Conservation (phyloP, 2,797 vertebrate genomes). For the Mionectes olivaceus region DNA sequence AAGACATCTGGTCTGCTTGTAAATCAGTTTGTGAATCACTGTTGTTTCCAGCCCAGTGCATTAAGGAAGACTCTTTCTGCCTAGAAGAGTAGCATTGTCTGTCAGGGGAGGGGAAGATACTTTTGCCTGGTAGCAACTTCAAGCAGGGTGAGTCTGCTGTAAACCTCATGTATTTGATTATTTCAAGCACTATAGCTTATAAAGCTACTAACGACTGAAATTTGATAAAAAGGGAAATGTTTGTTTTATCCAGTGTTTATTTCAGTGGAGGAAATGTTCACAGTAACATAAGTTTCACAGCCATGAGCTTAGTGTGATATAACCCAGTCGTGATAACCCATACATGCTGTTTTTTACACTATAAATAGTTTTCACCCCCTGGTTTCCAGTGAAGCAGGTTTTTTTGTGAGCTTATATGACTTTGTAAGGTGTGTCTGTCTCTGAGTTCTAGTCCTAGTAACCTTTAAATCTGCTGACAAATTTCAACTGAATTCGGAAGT, state of each 20-base stretch:
- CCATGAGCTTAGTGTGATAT: background rate
- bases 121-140: background rate
- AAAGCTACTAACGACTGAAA: background rate
- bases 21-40: constrained; percentile 5
- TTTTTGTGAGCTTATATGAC: background rate
- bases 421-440: background rate
- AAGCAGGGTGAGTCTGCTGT: background rate
- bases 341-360: accelerated
- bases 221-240: background rate
- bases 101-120: background rate
- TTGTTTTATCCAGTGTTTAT: background rate
- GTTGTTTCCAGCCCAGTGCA: background rate
- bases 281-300: background rate
- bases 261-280: background rate
- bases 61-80: background rate
- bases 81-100: background rate
- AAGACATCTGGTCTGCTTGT: constrained; percentile 29
- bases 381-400: background rate
- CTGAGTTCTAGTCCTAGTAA: background rate
- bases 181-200: background rate
- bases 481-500: background rate
- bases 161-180: background rate
- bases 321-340: background rate
- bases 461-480: background rate
- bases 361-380: background rate